These are phyloP conservation scores for Erethizon dorsatum DNA, from an alignment of 2,797 vertebrate genomes.

Conservation along the genomic window DNA sequence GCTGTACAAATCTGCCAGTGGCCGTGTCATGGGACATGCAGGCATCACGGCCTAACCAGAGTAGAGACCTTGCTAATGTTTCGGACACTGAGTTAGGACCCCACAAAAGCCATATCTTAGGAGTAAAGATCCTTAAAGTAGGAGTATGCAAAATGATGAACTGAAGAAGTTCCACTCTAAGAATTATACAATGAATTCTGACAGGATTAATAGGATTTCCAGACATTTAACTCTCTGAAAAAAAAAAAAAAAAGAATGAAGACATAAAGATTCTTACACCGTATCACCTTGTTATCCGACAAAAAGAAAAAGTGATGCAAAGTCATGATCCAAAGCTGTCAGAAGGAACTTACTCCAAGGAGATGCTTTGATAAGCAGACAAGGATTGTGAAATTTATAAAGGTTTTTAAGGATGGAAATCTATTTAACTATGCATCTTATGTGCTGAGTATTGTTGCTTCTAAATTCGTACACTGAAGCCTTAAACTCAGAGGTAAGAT, in stretches of 20 bases:
- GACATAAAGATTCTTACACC: not conserved
- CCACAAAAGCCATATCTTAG: not conserved
- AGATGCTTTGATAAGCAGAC: not conserved
- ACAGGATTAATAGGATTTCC: not conserved
- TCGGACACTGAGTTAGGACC: not conserved
- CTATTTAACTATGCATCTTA: not conserved
- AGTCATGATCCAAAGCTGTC: not conserved
- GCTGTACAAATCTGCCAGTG: too few species aligned
- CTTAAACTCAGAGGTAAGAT: not conserved
- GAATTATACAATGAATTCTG: not conserved
- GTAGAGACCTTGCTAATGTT: not conserved
- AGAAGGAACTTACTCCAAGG: not conserved
- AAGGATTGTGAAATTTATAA: not conserved
- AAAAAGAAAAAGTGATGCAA: not conserved
- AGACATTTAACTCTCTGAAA: not conserved
- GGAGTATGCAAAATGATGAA: not conserved
- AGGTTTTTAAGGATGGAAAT: not conserved
- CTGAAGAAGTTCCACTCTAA: not conserved
- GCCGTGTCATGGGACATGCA: not conserved
- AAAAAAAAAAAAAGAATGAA: slow-evolving; percentile 19
- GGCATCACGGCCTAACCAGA: not conserved
- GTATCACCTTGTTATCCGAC: not conserved
- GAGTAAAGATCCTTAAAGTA: not conserved
- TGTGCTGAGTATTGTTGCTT: not conserved
- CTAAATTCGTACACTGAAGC: not conserved